phyloP scores from a whole-genome alignment of 2,113 vertebrate genomes.

The Xiphophorus hellerii region DNA sequence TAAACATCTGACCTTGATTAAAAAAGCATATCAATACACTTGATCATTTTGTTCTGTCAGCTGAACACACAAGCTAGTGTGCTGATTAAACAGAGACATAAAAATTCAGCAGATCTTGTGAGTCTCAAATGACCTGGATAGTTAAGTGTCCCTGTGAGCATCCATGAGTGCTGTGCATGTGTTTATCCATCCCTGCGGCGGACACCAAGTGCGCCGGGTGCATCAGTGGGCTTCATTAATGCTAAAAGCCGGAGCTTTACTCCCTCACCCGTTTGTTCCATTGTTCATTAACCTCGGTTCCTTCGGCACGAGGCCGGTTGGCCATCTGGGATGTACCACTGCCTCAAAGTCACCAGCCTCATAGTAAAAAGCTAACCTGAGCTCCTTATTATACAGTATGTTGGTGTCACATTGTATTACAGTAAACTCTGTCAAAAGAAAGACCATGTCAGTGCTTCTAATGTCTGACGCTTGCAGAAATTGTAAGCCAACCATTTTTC shows the following conservation, averaged over 20 bases:
- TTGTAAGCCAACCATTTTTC: too few relatives aligned
- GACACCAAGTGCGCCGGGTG: slow-evolving; percentile 44
- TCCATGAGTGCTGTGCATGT: slow-evolving; percentile 27
- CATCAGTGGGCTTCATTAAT: slow-evolving; percentile 67
- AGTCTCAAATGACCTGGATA: slow-evolving; percentile 10
- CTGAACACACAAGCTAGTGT: too few relatives aligned
- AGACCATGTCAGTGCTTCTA: too few relatives aligned
- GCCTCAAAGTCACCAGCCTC: slow-evolving; percentile 10
- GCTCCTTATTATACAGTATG: too few relatives aligned
- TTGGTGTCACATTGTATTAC: too few relatives aligned
- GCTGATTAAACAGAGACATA: background rate
- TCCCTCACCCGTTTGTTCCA: slow-evolving; percentile 54
- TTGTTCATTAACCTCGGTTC: slow-evolving; percentile 62
- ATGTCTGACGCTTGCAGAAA: too few relatives aligned
- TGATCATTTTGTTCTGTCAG: too few relatives aligned
- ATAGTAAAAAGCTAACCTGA: background rate
- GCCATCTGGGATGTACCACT: background rate
- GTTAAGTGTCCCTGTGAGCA: slow-evolving; percentile 17
- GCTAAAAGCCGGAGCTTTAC: slow-evolving; percentile 17
- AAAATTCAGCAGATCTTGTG: background rate
- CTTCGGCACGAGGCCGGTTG: slow-evolving; percentile 32
- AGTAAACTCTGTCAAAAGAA: too few relatives aligned
- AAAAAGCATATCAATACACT: too few relatives aligned
- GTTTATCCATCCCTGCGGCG: slow-evolving; percentile 45
- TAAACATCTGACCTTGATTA: too few relatives aligned